Evolutionary conservation across 2,797 vertebrate genomes (phyloP).

Genomic region (Coregonus sp.): DNA sequence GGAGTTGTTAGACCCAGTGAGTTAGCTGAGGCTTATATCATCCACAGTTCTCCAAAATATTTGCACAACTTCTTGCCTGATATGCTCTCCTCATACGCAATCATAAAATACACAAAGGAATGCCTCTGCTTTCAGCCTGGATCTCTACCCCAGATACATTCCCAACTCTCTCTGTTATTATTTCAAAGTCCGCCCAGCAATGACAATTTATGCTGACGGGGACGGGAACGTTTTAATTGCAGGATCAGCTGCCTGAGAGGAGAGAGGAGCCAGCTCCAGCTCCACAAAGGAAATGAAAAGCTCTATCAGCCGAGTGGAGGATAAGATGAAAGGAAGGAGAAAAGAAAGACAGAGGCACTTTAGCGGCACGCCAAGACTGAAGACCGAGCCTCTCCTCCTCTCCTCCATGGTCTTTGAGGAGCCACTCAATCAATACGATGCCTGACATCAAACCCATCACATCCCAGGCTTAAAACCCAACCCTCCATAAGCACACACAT

Average conservation of each 20-base stretch:
- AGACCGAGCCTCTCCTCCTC: not conserved
- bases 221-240: slow-evolving; percentile 30
- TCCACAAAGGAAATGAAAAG: not conserved
- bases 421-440: not conserved
- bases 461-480: slow-evolving; percentile 3
- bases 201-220: slow-evolving; percentile 35
- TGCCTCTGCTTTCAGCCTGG: too few relatives aligned
- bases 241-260: slow-evolving; percentile 19
- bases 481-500: not conserved
- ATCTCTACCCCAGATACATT: not conserved
- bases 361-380: slow-evolving; percentile 5
- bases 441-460: slow-evolving; percentile 7
- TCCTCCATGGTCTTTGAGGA: slow-evolving; percentile 5
- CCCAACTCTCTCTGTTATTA: not conserved
- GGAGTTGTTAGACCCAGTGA: not conserved
- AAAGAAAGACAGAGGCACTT: not conserved
- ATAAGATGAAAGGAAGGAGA: slow-evolving; percentile 6
- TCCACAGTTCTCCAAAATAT: not conserved
- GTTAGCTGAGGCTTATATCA: not conserved
- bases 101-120: too few relatives aligned
- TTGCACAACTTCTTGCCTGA: not conserved
- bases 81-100: too few relatives aligned
- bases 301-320: not conserved
- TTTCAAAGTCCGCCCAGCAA: slow-evolving; percentile 1
- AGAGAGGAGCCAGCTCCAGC: not conserved